Evolutionary conservation across 2,113 vertebrate species (phyloP), one percentile per base, ranked within the genome.

Genomic region (Sterrhoptilus dennistouni): DNA sequence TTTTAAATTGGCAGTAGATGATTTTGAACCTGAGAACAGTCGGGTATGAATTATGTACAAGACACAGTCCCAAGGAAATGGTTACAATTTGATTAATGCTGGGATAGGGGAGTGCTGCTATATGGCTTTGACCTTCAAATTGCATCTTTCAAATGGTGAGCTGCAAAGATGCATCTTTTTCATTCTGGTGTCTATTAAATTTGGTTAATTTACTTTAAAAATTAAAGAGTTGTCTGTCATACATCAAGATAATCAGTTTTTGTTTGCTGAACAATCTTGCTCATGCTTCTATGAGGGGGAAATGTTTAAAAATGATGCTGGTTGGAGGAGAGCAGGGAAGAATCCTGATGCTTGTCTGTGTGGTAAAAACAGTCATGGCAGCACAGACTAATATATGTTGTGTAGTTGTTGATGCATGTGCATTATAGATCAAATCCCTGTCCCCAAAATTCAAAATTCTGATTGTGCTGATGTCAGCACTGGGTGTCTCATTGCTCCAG

Each of bases 111-210:
- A 93, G 78, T n/a, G 44, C 76, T 89, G 69, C 64, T 90, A 6
- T 75, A 52, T 81, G 83, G 69, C 64, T 94, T 95, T 97, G 92
- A 93, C 93, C 93, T 94, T 95, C 92, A 93, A 61, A 88, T 57
- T 75, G 80, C 69, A 82, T 81, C 85, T 92, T 78, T 81, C 63
- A 78, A 70, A 81, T 38, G 60, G 52, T 81, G 69, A 89, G 56
- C 85, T 86, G 3, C 33, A 83, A 83, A 92, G 95, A 71, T 82
- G 64, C 31, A 2, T 72, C 53, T 68, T 79, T 81, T 93, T 83
- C 28, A 5, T 81, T 86, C 64, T 66, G 22, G n/a, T 86, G 79
- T 88, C 85, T 86, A 80, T 88, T 96, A 85, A 83, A 86, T 93
- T 82, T 81, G 84, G 35, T 69, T 92, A 94, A 94, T 95, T 94